Conservation (phyloP, 2,797 vertebrate species). For the Heterohyrax brucei region DNA sequence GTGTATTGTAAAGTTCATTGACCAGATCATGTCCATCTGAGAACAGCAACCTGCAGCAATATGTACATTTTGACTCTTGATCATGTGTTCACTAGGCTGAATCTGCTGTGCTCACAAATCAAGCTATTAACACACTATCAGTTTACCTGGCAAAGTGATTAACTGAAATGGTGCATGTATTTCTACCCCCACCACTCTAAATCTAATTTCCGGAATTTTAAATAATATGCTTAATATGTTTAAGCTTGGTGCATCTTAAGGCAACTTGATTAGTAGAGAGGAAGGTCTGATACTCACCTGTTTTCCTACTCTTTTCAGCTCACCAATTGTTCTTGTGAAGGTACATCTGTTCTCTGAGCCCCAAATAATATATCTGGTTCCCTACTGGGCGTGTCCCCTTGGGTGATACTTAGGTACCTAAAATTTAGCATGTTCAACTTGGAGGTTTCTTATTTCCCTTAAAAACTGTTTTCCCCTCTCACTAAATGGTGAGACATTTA, state of each 20-base stretch:
- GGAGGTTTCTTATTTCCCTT: background rate
- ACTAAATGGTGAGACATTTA: background rate
- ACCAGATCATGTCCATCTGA: background rate
- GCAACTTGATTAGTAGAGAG: background rate
- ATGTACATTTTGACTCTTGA: background rate
- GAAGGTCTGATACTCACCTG: background rate
- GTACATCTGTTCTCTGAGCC: background rate
- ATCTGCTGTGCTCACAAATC: background rate
- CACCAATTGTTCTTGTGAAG: background rate
- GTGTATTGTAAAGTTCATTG: background rate
- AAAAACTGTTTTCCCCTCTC: background rate
- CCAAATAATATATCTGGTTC: background rate
- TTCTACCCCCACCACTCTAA: background rate
- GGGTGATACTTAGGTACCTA: background rate
- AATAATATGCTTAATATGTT: background rate
- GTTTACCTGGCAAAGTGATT: background rate
- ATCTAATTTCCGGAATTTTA: background rate
- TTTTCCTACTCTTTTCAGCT: background rate
- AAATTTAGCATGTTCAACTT: background rate
- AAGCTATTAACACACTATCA: background rate
- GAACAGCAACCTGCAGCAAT: background rate
- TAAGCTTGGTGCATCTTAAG: background rate
- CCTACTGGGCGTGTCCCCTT: background rate
- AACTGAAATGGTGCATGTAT: background rate
- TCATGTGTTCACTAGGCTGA: background rate